Percentiles rank a stretch among this genome's conserved stretches.
Evolutionary conservation across 2,888 invertebrate species (phyloP).

Genomic region (Cheilosia impressa): DNA sequence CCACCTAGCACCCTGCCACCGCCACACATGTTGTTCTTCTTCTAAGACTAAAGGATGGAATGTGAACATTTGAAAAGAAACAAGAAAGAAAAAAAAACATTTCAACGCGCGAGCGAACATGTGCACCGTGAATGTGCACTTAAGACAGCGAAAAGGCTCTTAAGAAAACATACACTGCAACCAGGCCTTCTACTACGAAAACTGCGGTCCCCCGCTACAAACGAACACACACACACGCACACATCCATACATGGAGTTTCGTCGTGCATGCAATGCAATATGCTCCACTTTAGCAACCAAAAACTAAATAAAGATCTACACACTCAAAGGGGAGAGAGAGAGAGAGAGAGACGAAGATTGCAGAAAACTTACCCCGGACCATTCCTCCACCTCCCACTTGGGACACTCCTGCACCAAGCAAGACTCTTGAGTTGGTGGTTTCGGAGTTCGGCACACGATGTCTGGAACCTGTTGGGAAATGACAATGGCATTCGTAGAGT

Average conservation of each 20-base stretch:
- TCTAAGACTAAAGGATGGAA: slow-evolving; percentile 41
- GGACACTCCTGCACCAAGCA: slow-evolving; percentile 95
- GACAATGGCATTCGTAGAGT: slow-evolving; percentile 66
- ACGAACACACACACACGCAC: slow-evolving; percentile 12
- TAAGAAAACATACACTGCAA: slow-evolving; percentile 18
- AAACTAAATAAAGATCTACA: slow-evolving; percentile 71
- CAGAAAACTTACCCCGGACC: slow-evolving; percentile 92
- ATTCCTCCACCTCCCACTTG: slow-evolving; percentile 92
- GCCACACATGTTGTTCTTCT: slow-evolving; percentile 18
- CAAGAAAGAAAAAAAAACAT: slow-evolving; percentile 15
- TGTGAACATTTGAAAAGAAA: slow-evolving; percentile 53
- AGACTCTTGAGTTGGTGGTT: slow-evolving; percentile 91
- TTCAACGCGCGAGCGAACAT: slow-evolving; percentile 72
- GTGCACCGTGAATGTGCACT: slow-evolving; percentile 69
- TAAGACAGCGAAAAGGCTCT: slow-evolving; percentile 74
- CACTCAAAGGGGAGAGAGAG: slow-evolving; percentile 32
- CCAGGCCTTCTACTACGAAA: slow-evolving; percentile 37
- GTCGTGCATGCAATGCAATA: slow-evolving; percentile 55
- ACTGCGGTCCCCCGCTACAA: slow-evolving; percentile 11
- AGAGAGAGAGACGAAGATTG: slow-evolving; percentile 44
- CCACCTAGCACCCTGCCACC: slow-evolving; percentile 19
- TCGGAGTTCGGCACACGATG: slow-evolving; percentile 89
- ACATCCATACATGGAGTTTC: neutral
- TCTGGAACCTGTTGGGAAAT: slow-evolving; percentile 87
- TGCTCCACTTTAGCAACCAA: slow-evolving; percentile 66